phyloP scores from a whole-genome alignment of 2,888 invertebrate species.

The Harpalus rubripes region DNA sequence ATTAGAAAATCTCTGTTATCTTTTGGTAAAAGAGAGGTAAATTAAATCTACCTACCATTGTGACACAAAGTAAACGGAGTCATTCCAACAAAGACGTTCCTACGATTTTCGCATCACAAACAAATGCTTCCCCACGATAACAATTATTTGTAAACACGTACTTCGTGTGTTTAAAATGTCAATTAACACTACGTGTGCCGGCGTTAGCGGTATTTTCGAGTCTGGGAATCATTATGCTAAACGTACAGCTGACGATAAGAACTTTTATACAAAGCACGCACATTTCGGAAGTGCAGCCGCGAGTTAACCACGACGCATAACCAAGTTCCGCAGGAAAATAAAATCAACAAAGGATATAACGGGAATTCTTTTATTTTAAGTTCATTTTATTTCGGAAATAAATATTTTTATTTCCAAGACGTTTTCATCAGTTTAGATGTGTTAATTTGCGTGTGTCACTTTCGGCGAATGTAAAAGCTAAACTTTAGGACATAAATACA shows the following conservation, averaged over 20 bases:
- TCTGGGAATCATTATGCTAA: slow-evolving; percentile 29
- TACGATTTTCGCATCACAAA: slow-evolving; percentile 33
- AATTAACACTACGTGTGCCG: slow-evolving; percentile 8
- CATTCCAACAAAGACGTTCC: slow-evolving; percentile 31
- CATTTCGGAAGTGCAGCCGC: slow-evolving; percentile 57
- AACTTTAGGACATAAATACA: no score
- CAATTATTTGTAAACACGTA: slow-evolving; percentile 25
- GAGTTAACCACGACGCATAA: slow-evolving; percentile 51
- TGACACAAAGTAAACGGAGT: background rate
- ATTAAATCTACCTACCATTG: background rate
- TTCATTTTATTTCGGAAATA: background rate
- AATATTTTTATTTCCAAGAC: no score
- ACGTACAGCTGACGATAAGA: slow-evolving; percentile 22
- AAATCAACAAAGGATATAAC: slow-evolving; percentile 16
- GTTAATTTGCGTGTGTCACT: no score
- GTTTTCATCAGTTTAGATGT: no score
- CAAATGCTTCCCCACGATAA: slow-evolving; percentile 10
- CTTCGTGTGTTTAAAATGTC: slow-evolving; percentile 12
- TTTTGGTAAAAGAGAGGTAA: background rate
- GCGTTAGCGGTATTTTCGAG: slow-evolving; percentile 40
- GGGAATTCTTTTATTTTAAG: slow-evolving; percentile 10
- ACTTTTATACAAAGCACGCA: slow-evolving; percentile 40
- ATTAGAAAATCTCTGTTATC: background rate
- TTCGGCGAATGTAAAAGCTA: no score
- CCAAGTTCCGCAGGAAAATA: slow-evolving; percentile 53